These are phyloP conservation scores for Zootoca vivipara DNA, from an alignment of 2,113 vertebrate species.

Conservation along the genomic window DNA sequence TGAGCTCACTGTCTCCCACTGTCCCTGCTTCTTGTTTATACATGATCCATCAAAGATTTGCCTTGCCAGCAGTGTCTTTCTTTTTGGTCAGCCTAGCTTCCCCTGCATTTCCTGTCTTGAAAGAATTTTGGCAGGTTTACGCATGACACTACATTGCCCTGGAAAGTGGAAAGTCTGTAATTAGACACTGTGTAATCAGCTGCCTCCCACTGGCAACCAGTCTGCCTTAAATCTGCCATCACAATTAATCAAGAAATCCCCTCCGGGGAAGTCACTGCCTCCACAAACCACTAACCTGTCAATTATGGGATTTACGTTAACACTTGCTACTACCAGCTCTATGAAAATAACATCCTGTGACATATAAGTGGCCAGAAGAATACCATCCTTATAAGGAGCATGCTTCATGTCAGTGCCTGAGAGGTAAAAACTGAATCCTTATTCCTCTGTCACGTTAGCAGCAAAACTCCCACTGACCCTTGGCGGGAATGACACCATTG, in stretches of 20 bases:
- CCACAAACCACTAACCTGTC: slow-evolving; percentile 62
- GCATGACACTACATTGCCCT: slow-evolving; percentile 64
- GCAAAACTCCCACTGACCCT: not conserved
- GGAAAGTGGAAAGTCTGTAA: slow-evolving; percentile 68
- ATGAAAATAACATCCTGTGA: slow-evolving; percentile 32
- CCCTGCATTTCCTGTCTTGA: slow-evolving; percentile 51
- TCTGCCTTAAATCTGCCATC: slow-evolving; percentile 74
- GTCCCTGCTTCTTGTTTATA: not conserved
- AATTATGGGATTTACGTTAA: slow-evolving; percentile 51
- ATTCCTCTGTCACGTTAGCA: not conserved
- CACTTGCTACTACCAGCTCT: slow-evolving; percentile 29
- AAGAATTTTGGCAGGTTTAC: slow-evolving; percentile 69
- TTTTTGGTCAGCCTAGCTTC: slow-evolving; percentile 60
- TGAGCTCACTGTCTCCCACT: fast-evolving
- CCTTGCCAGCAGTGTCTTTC: not conserved
- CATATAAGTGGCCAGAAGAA: not conserved
- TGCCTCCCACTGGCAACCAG: slow-evolving; percentile 58
- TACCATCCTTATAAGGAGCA: not conserved
- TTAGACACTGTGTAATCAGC: slow-evolving; percentile 54
- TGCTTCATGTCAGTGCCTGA: fast-evolving
- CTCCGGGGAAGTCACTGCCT: slow-evolving; percentile 66
- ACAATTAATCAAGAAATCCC: slow-evolving; percentile 67
- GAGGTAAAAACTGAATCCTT: not conserved
- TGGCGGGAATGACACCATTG: too few species aligned
- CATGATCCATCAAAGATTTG: not conserved